Evolutionary conservation across 2,888 invertebrate genomes (phyloP).

Genomic region (Microctonus brassicae): DNA sequence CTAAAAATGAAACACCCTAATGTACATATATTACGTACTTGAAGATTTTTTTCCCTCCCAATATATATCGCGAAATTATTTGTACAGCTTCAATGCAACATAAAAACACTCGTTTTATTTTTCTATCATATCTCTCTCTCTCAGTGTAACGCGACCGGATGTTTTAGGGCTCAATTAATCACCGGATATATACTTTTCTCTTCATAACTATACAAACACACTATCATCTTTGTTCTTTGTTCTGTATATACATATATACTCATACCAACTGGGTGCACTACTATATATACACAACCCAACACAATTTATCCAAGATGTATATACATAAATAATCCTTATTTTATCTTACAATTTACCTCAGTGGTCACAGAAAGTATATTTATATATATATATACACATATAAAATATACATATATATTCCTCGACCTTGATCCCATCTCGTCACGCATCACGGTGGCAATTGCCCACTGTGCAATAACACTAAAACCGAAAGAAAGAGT

Average conservation of each 20-base stretch:
- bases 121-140: too few species aligned
- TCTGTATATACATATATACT: too few species aligned
- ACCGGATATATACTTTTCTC: constrained; percentile 44
- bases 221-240: constrained; percentile 27
- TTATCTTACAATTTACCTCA: constrained; percentile 20
- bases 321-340: too few species aligned
- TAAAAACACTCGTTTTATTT: too few species aligned
- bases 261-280: too few species aligned
- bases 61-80: too few species aligned
- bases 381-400: background rate
- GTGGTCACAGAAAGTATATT: constrained; percentile 24
- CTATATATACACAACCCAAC: too few species aligned
- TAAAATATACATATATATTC: background rate
- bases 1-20: too few species aligned
- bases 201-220: constrained; percentile 25
- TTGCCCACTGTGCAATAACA: constrained; percentile 1
- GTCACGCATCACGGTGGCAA: constrained; percentile 15
- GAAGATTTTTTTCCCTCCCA: too few species aligned
- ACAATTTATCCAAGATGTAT: constrained; percentile 11
- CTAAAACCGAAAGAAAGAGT: background rate
- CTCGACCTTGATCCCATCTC: constrained; percentile 9
- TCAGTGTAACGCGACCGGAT: constrained; percentile 42
- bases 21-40: too few species aligned
- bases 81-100: too few species aligned
- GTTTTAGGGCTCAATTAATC: constrained; percentile 36